Conservation (phyloP, 2,113 vertebrate genomes). For the Anguilla rostrata region DNA sequence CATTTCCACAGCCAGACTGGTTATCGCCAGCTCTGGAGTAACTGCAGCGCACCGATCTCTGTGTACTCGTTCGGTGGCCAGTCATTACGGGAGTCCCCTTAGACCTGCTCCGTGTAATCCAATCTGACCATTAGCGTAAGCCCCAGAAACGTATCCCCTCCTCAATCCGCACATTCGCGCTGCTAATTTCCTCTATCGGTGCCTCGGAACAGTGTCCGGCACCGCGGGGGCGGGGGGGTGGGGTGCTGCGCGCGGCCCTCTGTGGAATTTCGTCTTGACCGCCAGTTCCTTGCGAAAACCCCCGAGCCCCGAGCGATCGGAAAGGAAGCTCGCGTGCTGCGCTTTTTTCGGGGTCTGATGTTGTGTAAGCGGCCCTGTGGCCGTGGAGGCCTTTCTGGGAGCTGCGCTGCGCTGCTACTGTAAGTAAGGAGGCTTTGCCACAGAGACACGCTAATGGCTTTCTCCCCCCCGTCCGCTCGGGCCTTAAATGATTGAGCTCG, state of each 20-base stretch:
- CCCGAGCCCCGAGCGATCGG: neutral
- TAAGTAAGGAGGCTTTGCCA: neutral
- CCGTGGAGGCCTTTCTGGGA: neutral
- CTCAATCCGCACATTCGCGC: neutral
- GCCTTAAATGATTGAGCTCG: conserved; percentile 49
- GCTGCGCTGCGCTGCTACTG: neutral
- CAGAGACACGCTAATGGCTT: neutral
- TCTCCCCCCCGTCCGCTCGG: neutral
- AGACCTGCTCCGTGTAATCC: neutral
- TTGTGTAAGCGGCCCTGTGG: neutral
- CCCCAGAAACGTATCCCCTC: neutral
- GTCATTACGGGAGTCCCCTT: neutral
- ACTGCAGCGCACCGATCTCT: neutral
- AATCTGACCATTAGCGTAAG: conserved; percentile 4
- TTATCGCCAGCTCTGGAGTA: neutral
- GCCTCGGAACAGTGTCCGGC: neutral
- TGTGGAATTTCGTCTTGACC: neutral
- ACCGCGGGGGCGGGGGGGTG: neutral
- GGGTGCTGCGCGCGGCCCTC: neutral
- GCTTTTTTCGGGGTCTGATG: neutral
- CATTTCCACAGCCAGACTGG: neutral
- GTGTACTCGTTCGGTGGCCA: neutral
- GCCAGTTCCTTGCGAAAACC: neutral
- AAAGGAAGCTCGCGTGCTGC: neutral
- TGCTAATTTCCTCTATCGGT: neutral